These are phyloP conservation scores for Cryptoprocta ferox DNA, from an alignment of 2,797 vertebrate genomes.

Conservation along the genomic window DNA sequence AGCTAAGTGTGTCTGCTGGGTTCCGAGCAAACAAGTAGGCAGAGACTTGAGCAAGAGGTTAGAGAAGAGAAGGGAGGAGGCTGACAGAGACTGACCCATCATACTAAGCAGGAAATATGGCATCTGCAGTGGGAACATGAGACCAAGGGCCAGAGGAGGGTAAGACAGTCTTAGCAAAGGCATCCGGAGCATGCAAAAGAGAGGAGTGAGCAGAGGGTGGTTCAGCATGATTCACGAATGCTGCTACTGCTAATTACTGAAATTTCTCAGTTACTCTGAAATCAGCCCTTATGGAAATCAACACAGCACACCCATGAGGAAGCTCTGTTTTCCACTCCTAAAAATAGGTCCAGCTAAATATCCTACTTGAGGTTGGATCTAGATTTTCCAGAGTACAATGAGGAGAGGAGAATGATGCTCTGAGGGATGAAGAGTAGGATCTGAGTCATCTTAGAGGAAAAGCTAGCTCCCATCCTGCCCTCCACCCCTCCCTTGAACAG, in stretches of 20 bases:
- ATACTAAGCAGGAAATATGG: not conserved
- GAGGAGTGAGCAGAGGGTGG: not conserved
- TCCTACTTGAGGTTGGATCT: not conserved
- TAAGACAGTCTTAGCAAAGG: not conserved
- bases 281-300: slow-evolving; percentile 9
- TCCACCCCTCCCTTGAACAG: not conserved
- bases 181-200: not conserved
- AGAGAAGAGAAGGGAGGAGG: not conserved
- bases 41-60: not conserved
- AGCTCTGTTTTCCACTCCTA: not conserved
- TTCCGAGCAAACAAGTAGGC: not conserved
- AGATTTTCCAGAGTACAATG: not conserved
- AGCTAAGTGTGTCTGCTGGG: not conserved
- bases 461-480: no score
- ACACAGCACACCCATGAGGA: not conserved
- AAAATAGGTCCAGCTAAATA: slow-evolving; percentile 7
- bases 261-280: slow-evolving; percentile 31
- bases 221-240: not conserved
- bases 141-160: not conserved
- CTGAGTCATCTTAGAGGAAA: not conserved
- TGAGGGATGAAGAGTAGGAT: not conserved
- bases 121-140: not conserved
- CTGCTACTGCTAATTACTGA: slow-evolving; percentile 23
- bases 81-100: not conserved
- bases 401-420: not conserved